phyloP scores from a whole-genome alignment of 2,113 vertebrate species.

The Actinemys pallida region DNA sequence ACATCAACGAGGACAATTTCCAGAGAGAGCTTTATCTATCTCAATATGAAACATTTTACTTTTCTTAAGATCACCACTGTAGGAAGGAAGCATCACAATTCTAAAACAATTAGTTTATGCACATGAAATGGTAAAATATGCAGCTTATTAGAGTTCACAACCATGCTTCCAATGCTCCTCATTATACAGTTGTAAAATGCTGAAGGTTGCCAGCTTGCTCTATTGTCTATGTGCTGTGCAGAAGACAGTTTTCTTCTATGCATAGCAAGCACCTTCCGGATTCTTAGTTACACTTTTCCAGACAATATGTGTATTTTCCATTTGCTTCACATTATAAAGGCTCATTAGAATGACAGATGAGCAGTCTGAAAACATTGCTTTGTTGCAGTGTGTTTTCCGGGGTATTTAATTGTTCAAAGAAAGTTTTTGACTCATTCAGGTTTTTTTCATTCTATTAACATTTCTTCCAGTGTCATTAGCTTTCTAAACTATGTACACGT shows the following conservation, averaged over 20 bases:
- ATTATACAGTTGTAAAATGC: slow-evolving; percentile 56
- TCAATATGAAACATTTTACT: not conserved
- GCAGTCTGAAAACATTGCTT: not conserved
- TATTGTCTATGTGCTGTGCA: not conserved
- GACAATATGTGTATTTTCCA: slow-evolving; percentile 15
- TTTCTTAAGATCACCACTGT: not conserved
- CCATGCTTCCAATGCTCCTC: slow-evolving; percentile 44
- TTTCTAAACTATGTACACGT: slow-evolving; percentile 10
- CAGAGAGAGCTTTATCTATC: not conserved
- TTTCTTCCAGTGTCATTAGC: slow-evolving; percentile 23
- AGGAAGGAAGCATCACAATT: slow-evolving; percentile 2
- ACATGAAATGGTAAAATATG: not conserved
- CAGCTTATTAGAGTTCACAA: slow-evolving; percentile 63
- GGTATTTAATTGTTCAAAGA: slow-evolving; percentile 21
- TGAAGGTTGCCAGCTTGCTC: slow-evolving; percentile 21
- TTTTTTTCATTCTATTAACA: not conserved
- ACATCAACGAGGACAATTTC: slow-evolving; percentile 17
- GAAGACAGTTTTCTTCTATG: slow-evolving; percentile 33
- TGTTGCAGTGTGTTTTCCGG: not conserved
- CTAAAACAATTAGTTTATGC: slow-evolving; percentile 60
- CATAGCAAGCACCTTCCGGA: slow-evolving; percentile 49
- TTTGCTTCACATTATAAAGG: slow-evolving; percentile 11
- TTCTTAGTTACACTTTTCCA: slow-evolving; percentile 49
- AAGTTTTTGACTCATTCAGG: slow-evolving; percentile 2
- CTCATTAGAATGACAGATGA: not conserved